These are phyloP conservation scores for Neodiprion virginianus DNA, from an alignment of 1,140 invertebrate genomes.

Conservation along the genomic window DNA sequence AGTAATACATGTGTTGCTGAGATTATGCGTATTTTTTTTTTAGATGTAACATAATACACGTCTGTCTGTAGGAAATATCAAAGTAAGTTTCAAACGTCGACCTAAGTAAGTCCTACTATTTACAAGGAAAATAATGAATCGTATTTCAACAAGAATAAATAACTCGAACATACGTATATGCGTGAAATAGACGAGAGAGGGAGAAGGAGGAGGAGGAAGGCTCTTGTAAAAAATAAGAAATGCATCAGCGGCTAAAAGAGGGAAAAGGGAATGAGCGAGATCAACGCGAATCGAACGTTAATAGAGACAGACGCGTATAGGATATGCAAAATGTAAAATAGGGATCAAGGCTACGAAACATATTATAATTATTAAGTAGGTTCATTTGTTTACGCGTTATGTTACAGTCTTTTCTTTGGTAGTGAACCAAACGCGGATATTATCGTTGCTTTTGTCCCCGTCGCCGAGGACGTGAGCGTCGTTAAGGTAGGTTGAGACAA, in stretches of 20 bases:
- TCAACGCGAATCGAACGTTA: too few relatives aligned
- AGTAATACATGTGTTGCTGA: background rate
- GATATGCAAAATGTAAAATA: background rate
- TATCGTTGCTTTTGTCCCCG: slow-evolving; percentile 85
- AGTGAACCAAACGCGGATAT: slow-evolving; percentile 89
- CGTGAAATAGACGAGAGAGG: background rate
- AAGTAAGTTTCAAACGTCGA: background rate
- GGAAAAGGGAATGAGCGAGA: too few relatives aligned
- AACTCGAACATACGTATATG: background rate
- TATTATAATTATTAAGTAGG: slow-evolving; percentile 24
- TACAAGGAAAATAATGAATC: background rate
- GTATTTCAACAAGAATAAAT: background rate
- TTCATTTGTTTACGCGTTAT: slow-evolving; percentile 45
- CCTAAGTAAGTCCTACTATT: background rate
- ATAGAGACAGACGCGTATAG: too few relatives aligned
- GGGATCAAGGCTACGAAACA: background rate
- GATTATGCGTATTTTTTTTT: background rate
- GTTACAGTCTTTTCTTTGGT: slow-evolving; percentile 77
- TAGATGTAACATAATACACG: background rate
- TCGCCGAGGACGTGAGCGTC: slow-evolving; percentile 77
- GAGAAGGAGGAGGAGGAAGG: background rate
- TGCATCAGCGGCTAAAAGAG: too few relatives aligned
- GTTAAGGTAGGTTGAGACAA: slow-evolving; percentile 66
- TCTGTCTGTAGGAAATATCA: background rate
- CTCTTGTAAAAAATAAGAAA: too few relatives aligned